phyloP scores from a whole-genome alignment of 2,113 vertebrate species.

The Rhinolophus sinicus region DNA sequence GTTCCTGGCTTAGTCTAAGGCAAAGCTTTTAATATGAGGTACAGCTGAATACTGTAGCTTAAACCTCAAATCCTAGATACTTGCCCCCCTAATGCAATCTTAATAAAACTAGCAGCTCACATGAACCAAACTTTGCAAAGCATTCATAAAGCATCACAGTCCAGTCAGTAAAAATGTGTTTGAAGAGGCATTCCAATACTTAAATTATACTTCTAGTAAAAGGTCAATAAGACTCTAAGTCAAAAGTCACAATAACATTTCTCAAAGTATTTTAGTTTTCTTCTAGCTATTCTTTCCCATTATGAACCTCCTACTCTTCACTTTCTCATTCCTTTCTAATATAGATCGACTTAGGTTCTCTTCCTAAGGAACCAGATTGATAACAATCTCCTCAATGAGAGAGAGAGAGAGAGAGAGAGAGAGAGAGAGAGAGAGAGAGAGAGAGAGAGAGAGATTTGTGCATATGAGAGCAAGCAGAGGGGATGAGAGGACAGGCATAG shows the following conservation, averaged over 20 bases:
- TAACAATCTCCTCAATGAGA: neutral
- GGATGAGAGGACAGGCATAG: neutral
- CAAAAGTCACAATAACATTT: neutral
- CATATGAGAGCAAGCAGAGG: neutral
- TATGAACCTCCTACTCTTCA: neutral
- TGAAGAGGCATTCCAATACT: neutral
- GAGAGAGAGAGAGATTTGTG: too few species aligned
- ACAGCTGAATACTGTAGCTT: neutral
- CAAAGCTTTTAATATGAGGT: neutral
- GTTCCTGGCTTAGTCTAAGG: neutral
- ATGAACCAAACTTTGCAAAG: neutral
- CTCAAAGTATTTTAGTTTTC: neutral
- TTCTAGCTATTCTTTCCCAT: neutral
- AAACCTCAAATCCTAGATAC: neutral
- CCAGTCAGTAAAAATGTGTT: neutral
- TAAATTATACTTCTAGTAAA: neutral
- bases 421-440: too few species aligned
- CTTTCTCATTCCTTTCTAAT: neutral
- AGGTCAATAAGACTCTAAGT: neutral
- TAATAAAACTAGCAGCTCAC: neutral
- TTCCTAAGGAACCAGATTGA: neutral
- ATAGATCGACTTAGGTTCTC: neutral
- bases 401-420: too few species aligned
- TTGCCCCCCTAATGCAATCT: neutral
- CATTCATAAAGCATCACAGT: neutral